These are phyloP conservation scores for Phaenicophaeus curvirostris DNA, from an alignment of 2,797 vertebrate species.

Conservation along the genomic window DNA sequence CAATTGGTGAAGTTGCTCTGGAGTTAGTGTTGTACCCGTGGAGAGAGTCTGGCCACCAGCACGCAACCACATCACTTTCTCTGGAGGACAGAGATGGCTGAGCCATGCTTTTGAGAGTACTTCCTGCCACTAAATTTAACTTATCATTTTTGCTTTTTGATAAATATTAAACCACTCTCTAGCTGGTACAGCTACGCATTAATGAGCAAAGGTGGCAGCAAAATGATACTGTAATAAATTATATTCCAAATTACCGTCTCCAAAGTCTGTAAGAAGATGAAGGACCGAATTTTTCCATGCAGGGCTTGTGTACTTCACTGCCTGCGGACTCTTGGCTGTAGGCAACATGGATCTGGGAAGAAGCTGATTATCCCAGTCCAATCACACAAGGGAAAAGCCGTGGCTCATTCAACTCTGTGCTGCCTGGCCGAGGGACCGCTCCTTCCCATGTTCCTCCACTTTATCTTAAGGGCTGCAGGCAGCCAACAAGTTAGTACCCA, in stretches of 20 bases:
- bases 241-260: not conserved
- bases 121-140: not conserved
- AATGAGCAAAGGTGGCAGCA: not conserved
- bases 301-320: not conserved
- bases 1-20: constrained; percentile 3
- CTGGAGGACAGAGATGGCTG: constrained; percentile 3
- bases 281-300: not conserved
- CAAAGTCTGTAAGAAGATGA: not conserved
- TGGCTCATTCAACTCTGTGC: constrained; percentile 40
- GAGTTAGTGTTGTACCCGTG: not conserved
- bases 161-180: not conserved
- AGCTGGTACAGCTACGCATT: not conserved
- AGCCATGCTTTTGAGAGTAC: not conserved
- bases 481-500: not conserved
- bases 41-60: not conserved
- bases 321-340: not conserved
- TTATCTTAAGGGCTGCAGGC: not conserved
- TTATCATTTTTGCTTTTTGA: not conserved
- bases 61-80: not conserved
- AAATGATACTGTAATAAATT: not conserved
- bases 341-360: not conserved
- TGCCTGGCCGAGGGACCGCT: not conserved
- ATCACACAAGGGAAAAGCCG: not conserved
- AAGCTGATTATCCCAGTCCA: not conserved
- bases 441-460: not conserved